Evolutionary conservation across 37 sponge, comb jelly and placozoan species (phyloP).

Genomic region (Beroe forskalii): DNA sequence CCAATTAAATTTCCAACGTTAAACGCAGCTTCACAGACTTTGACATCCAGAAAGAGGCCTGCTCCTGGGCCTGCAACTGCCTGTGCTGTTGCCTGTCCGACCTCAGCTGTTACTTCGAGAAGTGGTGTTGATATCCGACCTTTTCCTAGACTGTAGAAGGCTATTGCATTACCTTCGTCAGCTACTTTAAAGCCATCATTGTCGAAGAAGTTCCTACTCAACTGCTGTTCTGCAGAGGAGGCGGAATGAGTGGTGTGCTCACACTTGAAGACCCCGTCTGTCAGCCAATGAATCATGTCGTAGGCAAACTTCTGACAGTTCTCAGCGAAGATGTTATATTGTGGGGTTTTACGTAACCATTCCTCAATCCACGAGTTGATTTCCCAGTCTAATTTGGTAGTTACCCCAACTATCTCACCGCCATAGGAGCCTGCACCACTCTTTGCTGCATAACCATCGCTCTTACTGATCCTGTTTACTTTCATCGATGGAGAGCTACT

Average conservation of each 20-base stretch:
- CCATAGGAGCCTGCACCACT: background rate
- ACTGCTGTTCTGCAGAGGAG: too few species aligned
- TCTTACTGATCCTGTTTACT: background rate
- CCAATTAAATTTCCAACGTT: background rate
- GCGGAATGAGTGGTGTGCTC: background rate
- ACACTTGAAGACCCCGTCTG: background rate
- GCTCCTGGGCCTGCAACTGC: background rate
- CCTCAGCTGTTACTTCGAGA: background rate
- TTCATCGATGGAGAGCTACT: background rate
- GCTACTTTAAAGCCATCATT: background rate
- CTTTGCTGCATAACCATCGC: background rate
- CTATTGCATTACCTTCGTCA: background rate
- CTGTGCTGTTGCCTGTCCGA: background rate
- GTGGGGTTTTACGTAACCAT: background rate
- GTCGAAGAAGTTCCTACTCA: background rate
- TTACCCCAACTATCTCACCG: background rate
- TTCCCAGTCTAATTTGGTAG: background rate
- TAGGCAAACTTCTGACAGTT: conserved; percentile 1
- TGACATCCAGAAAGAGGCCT: background rate
- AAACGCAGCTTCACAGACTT: background rate
- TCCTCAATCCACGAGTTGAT: background rate
- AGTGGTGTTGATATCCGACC: background rate
- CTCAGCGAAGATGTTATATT: background rate
- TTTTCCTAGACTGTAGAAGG: background rate
- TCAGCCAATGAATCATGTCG: background rate